Evolutionary conservation across 2,797 vertebrate species (phyloP).

Genomic region (Spatula versicolor): DNA sequence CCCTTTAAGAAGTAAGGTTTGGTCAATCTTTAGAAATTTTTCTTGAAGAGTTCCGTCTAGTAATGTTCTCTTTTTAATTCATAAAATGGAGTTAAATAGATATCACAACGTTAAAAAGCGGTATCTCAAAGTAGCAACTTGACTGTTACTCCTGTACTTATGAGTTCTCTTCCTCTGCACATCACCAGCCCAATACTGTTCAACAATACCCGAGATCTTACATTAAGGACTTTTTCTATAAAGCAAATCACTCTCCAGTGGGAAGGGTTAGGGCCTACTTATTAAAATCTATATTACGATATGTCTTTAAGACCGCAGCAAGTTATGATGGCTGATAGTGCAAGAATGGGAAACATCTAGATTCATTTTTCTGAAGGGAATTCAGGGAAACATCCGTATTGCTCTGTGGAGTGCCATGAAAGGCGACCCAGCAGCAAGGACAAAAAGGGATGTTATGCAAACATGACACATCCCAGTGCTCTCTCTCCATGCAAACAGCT

Average conservation of each 20-base stretch:
- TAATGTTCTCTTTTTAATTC: neutral
- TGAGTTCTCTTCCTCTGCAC: neutral
- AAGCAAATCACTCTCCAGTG: neutral
- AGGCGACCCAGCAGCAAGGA: neutral
- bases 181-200: neutral
- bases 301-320: neutral
- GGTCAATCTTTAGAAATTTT: neutral
- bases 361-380: neutral
- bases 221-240: neutral
- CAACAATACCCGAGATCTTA: neutral
- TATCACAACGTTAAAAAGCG: neutral
- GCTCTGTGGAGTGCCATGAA: neutral
- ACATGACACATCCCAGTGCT: neutral
- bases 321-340: neutral
- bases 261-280: neutral
- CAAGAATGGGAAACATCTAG: accelerated
- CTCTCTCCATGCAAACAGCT: neutral
- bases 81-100: neutral
- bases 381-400: neutral
- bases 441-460: neutral
- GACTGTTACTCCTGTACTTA: neutral
- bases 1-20: neutral
- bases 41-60: neutral
- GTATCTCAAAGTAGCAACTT: neutral
- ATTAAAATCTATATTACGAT: neutral